These are phyloP conservation scores for Eptatretus burgeri DNA, from an alignment of 2,113 vertebrate species.

Conservation along the genomic window DNA sequence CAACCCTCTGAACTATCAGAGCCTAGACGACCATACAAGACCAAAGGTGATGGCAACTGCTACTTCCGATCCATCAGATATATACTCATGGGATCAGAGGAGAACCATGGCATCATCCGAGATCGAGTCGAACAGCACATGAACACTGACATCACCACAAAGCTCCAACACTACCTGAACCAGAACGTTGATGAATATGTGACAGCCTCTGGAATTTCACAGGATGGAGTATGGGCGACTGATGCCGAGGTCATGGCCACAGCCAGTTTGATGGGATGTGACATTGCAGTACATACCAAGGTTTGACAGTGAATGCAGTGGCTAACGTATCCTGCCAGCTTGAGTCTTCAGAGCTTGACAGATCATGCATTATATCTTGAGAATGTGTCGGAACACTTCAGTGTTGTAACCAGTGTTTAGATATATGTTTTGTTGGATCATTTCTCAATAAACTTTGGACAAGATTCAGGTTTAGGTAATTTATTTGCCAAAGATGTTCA, in stretches of 20 bases:
- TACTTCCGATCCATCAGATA: not conserved
- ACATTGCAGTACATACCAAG: not conserved
- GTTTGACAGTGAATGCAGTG: not conserved
- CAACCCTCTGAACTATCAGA: not conserved
- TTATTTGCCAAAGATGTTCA: no score
- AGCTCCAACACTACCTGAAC: not conserved
- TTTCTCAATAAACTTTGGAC: no score
- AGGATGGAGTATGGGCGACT: not conserved
- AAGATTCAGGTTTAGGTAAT: no score
- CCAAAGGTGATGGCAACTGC: conserved; percentile 4
- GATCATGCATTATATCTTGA: not conserved
- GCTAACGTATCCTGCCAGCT: not conserved
- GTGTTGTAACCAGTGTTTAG: not conserved
- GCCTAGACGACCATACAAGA: not conserved
- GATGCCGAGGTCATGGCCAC: conserved; percentile 3
- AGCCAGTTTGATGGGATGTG: not conserved
- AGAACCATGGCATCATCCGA: not conserved
- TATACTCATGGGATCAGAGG: no score
- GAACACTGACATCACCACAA: not conserved
- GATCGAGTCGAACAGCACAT: not conserved
- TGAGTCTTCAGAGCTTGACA: not conserved
- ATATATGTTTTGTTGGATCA: no score
- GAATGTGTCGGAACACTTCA: not conserved
- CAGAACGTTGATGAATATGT: not conserved
- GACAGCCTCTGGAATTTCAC: not conserved